A percentile compares a stretch with the other conserved stretches of the same genome.
phyloP scores from a whole-genome alignment of 2,888 invertebrate genomes.

The Homarus gammarus region DNA sequence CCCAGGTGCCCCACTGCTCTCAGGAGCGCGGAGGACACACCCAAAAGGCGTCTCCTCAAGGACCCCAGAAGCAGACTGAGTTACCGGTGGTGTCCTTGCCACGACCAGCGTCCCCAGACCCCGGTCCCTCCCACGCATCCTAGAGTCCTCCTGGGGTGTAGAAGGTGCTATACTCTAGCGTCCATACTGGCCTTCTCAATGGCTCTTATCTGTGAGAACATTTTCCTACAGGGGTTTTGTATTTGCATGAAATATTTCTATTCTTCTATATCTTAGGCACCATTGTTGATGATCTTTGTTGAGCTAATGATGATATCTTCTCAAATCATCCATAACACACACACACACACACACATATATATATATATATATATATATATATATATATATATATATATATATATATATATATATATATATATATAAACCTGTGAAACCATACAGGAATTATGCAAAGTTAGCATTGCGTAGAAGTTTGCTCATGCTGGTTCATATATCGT shows the following conservation, averaged over 20 bases:
- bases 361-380: conserved; percentile 43
- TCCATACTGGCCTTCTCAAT: conserved; percentile 34
- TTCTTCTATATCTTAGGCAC: conserved; percentile 50
- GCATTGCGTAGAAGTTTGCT: neutral
- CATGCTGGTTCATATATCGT: neutral
- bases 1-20: neutral
- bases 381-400: conserved; percentile 48
- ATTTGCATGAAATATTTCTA: conserved; percentile 51
- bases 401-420: conserved; percentile 35
- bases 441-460: neutral
- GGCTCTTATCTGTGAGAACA: conserved; percentile 50
- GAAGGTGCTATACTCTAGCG: conserved; percentile 57
- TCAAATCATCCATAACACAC: no score
- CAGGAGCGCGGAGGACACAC: neutral
- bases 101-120: neutral
- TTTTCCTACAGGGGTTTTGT: conserved; percentile 49
- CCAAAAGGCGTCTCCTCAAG: neutral
- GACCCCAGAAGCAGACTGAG: conserved; percentile 14
- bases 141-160: conserved; percentile 19
- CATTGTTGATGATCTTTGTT: conserved; percentile 48
- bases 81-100: conserved; percentile 1
- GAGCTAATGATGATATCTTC: conserved; percentile 30
- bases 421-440: neutral
- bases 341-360: conserved; percentile 30
- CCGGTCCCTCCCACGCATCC: conserved; percentile 26